Conservation (phyloP, 2,113 vertebrate genomes). For the Saguinus imperator region DNA sequence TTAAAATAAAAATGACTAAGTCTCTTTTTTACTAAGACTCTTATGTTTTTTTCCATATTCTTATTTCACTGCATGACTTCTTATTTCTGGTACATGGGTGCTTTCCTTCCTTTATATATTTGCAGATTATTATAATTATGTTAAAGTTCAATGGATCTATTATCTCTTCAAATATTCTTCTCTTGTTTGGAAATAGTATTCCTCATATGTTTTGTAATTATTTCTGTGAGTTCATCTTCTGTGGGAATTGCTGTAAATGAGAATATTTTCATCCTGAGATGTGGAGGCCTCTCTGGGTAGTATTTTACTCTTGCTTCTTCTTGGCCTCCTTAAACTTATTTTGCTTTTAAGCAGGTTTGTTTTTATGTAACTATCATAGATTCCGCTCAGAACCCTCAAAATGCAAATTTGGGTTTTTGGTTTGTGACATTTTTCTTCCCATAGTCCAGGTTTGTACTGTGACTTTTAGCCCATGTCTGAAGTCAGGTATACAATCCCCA, state of each 20-base stretch:
- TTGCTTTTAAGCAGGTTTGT: not conserved
- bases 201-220: not conserved
- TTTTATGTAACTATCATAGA: not conserved
- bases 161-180: not conserved
- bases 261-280: not conserved
- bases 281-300: not conserved
- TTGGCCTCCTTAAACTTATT: not conserved
- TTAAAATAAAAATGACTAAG: not conserved
- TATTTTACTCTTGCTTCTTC: not conserved
- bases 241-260: not conserved
- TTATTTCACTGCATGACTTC: not conserved
- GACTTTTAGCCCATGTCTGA: not conserved
- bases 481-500: fast-evolving
- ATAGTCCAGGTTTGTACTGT: not conserved
- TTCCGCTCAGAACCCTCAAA: not conserved
- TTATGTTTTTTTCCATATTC: not conserved
- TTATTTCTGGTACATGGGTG: not conserved
- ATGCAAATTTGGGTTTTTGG: not conserved
- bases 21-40: not conserved
- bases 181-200: not conserved
- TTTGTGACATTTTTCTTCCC: not conserved
- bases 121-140: not conserved
- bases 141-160: not conserved
- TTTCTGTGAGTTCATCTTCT: not conserved
- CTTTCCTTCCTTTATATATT: constrained; percentile 1